A percentile compares a stretch with the other conserved stretches of the same genome.
These are phyloP conservation scores for Drosophila guanche DNA, from an alignment of 1,140 invertebrate genomes.

Conservation along the genomic window DNA sequence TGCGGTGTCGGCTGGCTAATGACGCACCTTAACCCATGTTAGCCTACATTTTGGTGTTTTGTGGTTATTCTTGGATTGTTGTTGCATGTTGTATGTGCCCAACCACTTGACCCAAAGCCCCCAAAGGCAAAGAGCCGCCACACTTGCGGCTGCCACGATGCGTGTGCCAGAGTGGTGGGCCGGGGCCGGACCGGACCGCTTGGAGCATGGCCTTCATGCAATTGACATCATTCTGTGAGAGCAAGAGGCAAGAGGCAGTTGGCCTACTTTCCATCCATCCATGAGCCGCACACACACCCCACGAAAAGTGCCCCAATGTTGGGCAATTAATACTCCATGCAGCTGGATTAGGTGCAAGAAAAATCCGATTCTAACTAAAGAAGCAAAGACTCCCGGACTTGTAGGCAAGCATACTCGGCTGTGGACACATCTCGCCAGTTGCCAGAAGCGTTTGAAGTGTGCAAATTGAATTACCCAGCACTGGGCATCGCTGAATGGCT, in stretches of 20 bases:
- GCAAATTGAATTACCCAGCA: no score
- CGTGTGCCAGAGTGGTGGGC: constrained; percentile 2
- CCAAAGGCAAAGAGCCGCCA: constrained; percentile 20
- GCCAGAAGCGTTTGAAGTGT: no score
- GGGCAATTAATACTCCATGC: no score
- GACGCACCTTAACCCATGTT: constrained; percentile 68
- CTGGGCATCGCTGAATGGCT: no score
- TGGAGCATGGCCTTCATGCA: constrained; percentile 64
- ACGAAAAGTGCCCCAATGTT: not conserved
- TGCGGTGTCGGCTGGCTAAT: constrained; percentile 45
- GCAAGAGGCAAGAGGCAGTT: constrained; percentile 14
- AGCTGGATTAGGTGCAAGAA: no score
- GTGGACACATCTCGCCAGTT: no score
- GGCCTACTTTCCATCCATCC: constrained; percentile 45
- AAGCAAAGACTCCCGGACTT: no score
- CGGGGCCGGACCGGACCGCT: no score
- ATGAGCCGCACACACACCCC: not conserved
- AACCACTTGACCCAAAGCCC: constrained; percentile 66
- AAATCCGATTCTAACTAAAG: no score
- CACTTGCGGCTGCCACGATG: not conserved
- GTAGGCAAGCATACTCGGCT: no score
- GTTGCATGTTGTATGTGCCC: constrained; percentile 24
- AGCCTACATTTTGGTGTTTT: constrained; percentile 56
- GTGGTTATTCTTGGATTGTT: constrained; percentile 42
- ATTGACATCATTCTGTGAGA: constrained; percentile 61